Conservation (phyloP, 1,140 invertebrate species). For the Papilio machaon region DNA sequence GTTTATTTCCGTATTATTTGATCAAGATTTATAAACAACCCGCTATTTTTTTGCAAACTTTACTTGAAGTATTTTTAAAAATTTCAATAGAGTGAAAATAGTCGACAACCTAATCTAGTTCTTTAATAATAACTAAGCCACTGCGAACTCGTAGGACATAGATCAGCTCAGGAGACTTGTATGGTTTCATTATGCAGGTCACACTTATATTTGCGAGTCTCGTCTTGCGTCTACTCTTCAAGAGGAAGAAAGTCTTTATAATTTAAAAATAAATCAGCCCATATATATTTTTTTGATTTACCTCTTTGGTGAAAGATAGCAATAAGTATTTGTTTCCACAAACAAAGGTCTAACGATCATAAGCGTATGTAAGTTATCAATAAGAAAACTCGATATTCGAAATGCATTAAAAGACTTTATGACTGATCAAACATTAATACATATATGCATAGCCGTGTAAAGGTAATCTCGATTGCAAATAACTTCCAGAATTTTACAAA, state of each 20-base stretch:
- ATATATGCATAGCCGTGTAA: constrained; percentile 9
- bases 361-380: neutral
- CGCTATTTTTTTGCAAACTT: neutral
- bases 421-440: neutral
- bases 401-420: neutral
- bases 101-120: neutral
- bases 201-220: neutral
- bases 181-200: constrained; percentile 19
- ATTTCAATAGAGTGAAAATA: neutral
- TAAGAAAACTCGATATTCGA: neutral
- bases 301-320: neutral
- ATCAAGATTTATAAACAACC: neutral
- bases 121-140: neutral
- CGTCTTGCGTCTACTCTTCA: neutral
- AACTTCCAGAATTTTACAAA: constrained; percentile 26
- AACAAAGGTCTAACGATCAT: neutral
- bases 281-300: too few species aligned
- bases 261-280: too few species aligned
- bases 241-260: neutral
- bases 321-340: neutral
- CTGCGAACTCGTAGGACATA: neutral
- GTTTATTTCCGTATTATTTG: neutral
- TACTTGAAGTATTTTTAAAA: neutral
- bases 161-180: neutral
- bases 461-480: constrained; percentile 22